Percentiles rank a stretch among this genome's conserved stretches.
phyloP scores from a whole-genome alignment of 2,113 vertebrate genomes.

The Crotalus viridis region DNA sequence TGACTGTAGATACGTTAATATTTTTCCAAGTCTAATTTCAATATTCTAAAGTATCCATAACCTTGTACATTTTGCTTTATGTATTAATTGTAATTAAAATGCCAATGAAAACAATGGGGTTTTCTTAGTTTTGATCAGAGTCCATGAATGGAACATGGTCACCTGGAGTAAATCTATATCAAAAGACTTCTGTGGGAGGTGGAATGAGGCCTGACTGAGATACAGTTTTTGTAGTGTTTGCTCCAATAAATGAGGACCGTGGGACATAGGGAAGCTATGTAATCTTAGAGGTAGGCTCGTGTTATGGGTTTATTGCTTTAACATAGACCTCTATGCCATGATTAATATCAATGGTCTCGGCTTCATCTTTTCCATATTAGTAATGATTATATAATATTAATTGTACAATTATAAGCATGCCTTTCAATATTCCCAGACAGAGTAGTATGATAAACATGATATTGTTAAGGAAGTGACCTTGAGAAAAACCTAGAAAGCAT shows the following conservation, averaged over 20 bases:
- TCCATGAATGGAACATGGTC: neutral
- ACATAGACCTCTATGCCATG: neutral
- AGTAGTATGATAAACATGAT: neutral
- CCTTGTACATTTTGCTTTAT: neutral
- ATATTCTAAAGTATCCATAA: neutral
- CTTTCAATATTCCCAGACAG: too few species aligned
- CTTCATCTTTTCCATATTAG: neutral
- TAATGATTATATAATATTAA: neutral
- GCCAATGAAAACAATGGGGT: neutral
- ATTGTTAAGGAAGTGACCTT: neutral
- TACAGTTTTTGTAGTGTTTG: neutral
- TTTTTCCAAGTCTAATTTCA: neutral
- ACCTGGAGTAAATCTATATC: neutral
- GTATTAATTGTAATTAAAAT: neutral
- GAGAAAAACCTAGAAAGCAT: neutral
- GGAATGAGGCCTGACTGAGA: neutral
- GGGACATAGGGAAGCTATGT: too few species aligned
- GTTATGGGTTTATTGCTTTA: neutral
- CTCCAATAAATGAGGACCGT: neutral
- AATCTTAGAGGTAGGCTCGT: neutral
- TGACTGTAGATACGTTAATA: neutral
- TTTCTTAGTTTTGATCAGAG: neutral
- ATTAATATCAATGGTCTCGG: neutral
- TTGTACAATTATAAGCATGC: neutral
- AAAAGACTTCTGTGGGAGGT: neutral